Conservation (phyloP, 2,797 vertebrate species). For the Vespertilio murinus region DNA sequence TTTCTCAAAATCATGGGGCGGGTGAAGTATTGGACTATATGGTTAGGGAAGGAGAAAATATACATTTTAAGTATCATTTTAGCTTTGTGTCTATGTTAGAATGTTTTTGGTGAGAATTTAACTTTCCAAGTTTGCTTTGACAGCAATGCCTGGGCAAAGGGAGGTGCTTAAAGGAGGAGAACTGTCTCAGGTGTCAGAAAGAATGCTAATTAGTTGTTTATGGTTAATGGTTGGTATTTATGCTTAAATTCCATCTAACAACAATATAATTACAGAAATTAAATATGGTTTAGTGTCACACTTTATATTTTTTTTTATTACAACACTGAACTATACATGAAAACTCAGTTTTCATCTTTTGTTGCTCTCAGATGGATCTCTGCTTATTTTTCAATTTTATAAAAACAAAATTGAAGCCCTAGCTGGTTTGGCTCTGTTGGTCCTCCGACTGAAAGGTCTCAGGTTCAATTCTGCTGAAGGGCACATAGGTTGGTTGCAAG, state of each 20-base stretch:
- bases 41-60: not conserved
- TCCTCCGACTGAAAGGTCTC: no score
- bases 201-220: not conserved
- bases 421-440: not conserved
- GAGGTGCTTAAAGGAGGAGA: not conserved
- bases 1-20: not conserved
- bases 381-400: not conserved
- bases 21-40: not conserved
- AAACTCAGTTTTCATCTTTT: not conserved
- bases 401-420: not conserved
- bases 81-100: not conserved
- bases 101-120: not conserved
- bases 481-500: no score
- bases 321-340: not conserved
- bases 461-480: no score
- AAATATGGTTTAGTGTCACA: not conserved
- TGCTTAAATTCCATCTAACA: not conserved
- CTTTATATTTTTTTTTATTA: not conserved
- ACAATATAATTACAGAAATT: not conserved
- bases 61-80: not conserved
- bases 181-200: not conserved
- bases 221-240: not conserved
- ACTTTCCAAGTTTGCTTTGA: not conserved
- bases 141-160: not conserved
- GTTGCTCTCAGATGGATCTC: not conserved